A percentile compares a stretch with the other conserved stretches of the same genome.
Conservation (phyloP, 2,888 invertebrate genomes). For the Dicyrtoma fusca region DNA sequence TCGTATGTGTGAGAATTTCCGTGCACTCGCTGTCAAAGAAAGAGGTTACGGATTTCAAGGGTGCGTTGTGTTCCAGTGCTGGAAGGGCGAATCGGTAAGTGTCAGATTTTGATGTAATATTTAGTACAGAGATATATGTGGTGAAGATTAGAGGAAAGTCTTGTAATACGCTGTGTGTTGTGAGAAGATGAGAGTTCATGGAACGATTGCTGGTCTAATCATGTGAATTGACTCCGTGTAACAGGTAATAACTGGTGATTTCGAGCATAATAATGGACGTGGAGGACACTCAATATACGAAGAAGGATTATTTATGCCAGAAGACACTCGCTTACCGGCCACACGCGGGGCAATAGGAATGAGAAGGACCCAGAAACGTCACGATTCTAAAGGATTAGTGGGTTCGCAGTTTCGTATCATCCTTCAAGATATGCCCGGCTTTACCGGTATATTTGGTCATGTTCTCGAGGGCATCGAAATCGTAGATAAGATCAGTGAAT, state of each 20-base stretch:
- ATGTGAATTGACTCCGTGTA: not conserved
- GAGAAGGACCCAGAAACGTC: conserved; percentile 77
- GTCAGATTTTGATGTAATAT: not conserved
- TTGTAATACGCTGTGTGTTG: too few relatives aligned
- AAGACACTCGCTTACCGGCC: conserved; percentile 76
- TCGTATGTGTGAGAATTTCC: conserved; percentile 79
- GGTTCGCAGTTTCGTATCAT: conserved; percentile 83
- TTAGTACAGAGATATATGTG: not conserved
- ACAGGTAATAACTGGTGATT: conserved; percentile 69
- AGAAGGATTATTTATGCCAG: conserved; percentile 77
- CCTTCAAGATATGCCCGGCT: conserved; percentile 78
- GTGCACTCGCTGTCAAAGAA: conserved; percentile 72
- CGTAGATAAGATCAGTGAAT: conserved; percentile 76
- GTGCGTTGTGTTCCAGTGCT: conserved; percentile 79
- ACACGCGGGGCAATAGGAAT: conserved; percentile 79
- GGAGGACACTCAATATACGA: conserved; percentile 78
- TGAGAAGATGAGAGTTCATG: not conserved
- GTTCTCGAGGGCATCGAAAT: conserved; percentile 79
- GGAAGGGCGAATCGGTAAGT: conserved; percentile 76
- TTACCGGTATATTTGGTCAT: conserved; percentile 79
- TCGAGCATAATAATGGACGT: conserved; percentile 78
- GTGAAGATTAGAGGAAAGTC: not conserved
- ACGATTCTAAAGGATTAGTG: conserved; percentile 79
- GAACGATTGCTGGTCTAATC: not conserved
- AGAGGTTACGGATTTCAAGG: conserved; percentile 77